Base-by-base conservation (phyloP, 2,888 invertebrate species). In the Labia minor region DNA sequence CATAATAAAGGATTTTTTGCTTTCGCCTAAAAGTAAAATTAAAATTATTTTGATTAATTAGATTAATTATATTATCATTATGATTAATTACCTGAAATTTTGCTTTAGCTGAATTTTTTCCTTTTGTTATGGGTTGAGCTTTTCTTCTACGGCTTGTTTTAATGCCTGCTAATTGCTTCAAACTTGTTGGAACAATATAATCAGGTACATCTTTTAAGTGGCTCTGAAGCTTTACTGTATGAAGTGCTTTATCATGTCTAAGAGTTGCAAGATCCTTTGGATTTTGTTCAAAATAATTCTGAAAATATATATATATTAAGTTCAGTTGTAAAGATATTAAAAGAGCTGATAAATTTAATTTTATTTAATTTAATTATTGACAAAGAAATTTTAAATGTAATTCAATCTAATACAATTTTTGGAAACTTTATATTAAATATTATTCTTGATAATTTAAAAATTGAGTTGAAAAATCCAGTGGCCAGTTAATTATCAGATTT, bases 151-250 rank as follows among this genome's bases (percentile, higher is more conserved):
- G 62, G 61, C 66, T 14, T 19, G 71, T 73, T 18, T 74, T 76
- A 20, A 83, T 81, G 1, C 82, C 81, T 3, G 85, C 82, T 18
- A 89, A 79, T 69, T 81, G 82, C 74, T 90, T 87, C 64, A 94
- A 77, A 0, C 90, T 86, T 1, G 85, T 83, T 0, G 94, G 94
- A 0, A 95, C 81, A 71, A 94, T 86, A 76, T 98, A 98, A 66
- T 95, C 95, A 0, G 98, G 97, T 0, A 98, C 91, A 76, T 96
- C 88, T 21, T 90, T 84, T 69, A 98, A 78, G 77, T 96, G 95
- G 1, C 86, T 83, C 75, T 94, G 92, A 8, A 89, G 79, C 75
- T 86, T 86, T 0, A 95, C 90, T 0, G 91, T 90, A 73, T 92
- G 92, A 18, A 95, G 77, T 0, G 91, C 89, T 76, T 89, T 90